A percentile compares a stretch with the other conserved stretches of the same genome.
phyloP scores from a whole-genome alignment of 37 sponge, comb jelly and placozoan genomes.

The Beroe forskalii region DNA sequence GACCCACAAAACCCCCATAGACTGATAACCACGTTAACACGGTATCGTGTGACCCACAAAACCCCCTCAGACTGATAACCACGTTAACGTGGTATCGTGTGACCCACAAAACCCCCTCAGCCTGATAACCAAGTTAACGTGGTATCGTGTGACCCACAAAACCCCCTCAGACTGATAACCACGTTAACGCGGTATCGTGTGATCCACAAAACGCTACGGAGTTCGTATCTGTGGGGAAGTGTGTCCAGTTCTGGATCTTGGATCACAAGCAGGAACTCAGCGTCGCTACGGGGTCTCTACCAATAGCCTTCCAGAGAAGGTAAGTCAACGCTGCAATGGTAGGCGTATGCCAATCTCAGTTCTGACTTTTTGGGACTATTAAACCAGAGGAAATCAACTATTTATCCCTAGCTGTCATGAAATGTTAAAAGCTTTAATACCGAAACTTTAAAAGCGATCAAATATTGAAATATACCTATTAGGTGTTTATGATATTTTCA shows the following conservation, averaged over 20 bases:
- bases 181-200: conserved; percentile 42
- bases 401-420: no score
- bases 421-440: no score
- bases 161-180: conserved; percentile 10
- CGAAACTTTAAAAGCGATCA: no score
- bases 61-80: conserved; percentile 7
- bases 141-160: conserved; percentile 48
- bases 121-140: conserved; percentile 13
- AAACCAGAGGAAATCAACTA: no score
- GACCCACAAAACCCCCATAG: conserved; percentile 38
- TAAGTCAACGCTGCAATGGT: no score
- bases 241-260: conserved; percentile 61
- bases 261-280: conserved; percentile 28
- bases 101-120: conserved; percentile 42
- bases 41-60: conserved; percentile 30
- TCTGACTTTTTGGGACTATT: no score
- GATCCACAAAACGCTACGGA: conserved; percentile 46
- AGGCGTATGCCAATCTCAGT: no score
- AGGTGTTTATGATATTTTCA: no score
- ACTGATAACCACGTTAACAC: conserved; percentile 1
- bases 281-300: conserved; percentile 32
- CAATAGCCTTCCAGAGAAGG: not conserved
- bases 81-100: conserved; percentile 36
- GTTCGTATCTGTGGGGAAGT: conserved; percentile 43
- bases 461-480: no score